Base-by-base conservation (phyloP, 2,888 invertebrate genomes). In the Busseola fusca region DNA sequence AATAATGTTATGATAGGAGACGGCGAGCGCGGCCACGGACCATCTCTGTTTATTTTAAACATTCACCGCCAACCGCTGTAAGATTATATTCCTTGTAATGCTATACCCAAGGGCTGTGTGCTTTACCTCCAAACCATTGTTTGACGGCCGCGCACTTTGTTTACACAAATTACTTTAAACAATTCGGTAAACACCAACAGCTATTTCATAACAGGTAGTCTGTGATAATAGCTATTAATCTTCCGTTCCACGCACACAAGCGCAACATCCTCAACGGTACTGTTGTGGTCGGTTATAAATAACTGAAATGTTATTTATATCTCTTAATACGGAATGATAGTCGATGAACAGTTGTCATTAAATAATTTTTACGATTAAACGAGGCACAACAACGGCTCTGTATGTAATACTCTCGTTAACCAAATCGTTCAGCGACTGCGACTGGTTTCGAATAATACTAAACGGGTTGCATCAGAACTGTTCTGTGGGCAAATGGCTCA, bases 1-100 rank as follows among this genome's bases (percentile, higher is more conserved):
- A 95, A 92, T 91, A 87, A 88, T 94, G 93, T 95, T 95, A 89
- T 95, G 94, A 93, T 94, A 94, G 94, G 92, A 90, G 86, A 84
- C 88, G 85, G 88, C 88, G 85, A 87, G 37, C 71, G 56, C 56
- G 83, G 52, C 7, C 87, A 84, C 84, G 80, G 86, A 84, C 82
- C 82, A 85, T 84, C 85, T 76, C 77, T 94, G 94, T 95, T 94
- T 94, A 93, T 91, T 93, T 93, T 93, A 93, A 93, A 94, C 92
- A 92, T 91, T 90, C 88, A 83, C 88, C 87, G 90, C 83, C 88
- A 87, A 88, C 86, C 86, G 81, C 84, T 82, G 88, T 82, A 87
- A 92, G 91, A 93, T 91, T 90, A 91, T 91, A 90, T 90, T 90
- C 89, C 88, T 84, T 90, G 90, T 92, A 92, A 91, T 87, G 86